Percentiles rank a stretch among this genome's conserved stretches.
Evolutionary conservation across 2,888 invertebrate genomes (phyloP).

Genomic region (Fabriciana adippe): DNA sequence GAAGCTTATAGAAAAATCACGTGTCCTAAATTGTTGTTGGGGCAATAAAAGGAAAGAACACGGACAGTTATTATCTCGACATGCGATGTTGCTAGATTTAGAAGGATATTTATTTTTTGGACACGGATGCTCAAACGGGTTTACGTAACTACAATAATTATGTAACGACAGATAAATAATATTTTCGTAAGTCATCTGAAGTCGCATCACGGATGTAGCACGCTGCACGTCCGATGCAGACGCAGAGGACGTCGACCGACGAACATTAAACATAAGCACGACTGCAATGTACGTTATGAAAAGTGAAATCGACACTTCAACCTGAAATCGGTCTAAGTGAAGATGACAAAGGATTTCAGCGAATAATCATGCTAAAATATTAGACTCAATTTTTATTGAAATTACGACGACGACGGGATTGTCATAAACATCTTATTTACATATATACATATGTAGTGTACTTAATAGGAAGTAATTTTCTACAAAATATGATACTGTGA

Average conservation of each 20-base stretch:
- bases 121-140: not conserved
- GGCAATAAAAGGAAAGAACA: too few relatives aligned
- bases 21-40: too few relatives aligned
- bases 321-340: not conserved
- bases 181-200: conserved; percentile 14
- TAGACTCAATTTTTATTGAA: too few relatives aligned
- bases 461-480: too few relatives aligned
- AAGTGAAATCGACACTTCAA: conserved; percentile 38
- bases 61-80: too few relatives aligned
- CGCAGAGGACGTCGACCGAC: conserved; percentile 33
- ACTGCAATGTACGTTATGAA: conserved; percentile 28
- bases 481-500: too few relatives aligned
- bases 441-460: too few relatives aligned
- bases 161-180: conserved; percentile 4
- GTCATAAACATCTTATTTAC: too few relatives aligned
- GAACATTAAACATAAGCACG: conserved; percentile 22
- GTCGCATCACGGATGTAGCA: conserved; percentile 24
- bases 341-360: not conserved
- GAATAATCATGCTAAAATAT: too few relatives aligned
- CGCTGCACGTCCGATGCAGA: conserved; percentile 10
- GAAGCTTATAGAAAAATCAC: too few relatives aligned
- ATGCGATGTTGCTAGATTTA: too few relatives aligned
- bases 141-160: not conserved
- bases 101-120: not conserved
- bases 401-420: too few relatives aligned